phyloP scores from a whole-genome alignment of 2,113 vertebrate species.

The Oriolus oriolus region DNA sequence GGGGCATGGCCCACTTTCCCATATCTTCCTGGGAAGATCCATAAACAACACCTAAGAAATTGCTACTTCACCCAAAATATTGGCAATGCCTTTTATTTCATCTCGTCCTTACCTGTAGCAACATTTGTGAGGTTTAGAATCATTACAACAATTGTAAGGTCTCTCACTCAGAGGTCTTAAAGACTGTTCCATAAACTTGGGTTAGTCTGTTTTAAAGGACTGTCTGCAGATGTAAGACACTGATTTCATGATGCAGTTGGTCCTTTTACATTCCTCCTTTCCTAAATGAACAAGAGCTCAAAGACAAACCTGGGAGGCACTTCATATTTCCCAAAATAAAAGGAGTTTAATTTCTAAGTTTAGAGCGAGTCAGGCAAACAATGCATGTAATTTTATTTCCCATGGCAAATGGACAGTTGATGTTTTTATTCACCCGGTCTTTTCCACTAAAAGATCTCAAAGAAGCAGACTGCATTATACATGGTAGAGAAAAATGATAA shows the following conservation, averaged over 20 bases:
- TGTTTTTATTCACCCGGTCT: not conserved
- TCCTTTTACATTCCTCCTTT: not conserved
- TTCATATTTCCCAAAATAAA: not conserved
- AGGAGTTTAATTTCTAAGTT: not conserved
- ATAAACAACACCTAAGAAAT: not conserved
- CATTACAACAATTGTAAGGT: not conserved
- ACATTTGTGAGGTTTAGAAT: not conserved
- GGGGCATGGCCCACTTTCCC: rapidly evolving
- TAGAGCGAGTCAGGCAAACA: not conserved
- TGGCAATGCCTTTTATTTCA: not conserved
- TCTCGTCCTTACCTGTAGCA: not conserved
- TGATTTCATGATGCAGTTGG: not conserved
- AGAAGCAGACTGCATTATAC: not conserved
- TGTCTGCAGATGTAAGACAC: not conserved
- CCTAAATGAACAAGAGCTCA: not conserved
- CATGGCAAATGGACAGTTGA: not conserved
- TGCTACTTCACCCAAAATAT: not conserved
- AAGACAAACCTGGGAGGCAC: not conserved
- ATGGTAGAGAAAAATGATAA: conserved; percentile 42
- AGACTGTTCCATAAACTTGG: not conserved
- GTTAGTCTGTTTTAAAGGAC: not conserved
- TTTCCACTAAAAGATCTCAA: conserved; percentile 2
- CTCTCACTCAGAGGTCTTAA: not conserved
- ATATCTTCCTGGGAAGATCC: not conserved
- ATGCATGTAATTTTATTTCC: conserved; percentile 1